Conservation (phyloP, 92 coral and sea anemone genomes). For the Pocillopora meandrina region DNA sequence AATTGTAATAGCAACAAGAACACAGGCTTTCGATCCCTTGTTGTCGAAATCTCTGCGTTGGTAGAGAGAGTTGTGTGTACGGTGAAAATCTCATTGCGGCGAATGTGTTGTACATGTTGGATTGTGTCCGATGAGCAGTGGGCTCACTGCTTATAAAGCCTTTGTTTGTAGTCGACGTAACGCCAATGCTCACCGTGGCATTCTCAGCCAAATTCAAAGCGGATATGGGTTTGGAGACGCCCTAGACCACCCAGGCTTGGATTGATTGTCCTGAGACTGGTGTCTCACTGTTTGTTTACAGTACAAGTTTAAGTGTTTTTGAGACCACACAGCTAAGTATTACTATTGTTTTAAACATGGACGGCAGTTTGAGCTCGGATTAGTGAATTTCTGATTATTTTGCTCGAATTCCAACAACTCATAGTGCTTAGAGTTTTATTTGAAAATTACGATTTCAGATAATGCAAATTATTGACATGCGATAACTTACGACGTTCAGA, state of each 20-base stretch:
- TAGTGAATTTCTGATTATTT: conserved; percentile 32
- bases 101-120: conserved; percentile 18
- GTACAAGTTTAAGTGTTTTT: conserved; percentile 63
- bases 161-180: neutral
- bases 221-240: conserved; percentile 48
- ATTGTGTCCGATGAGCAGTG: neutral
- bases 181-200: conserved; percentile 29
- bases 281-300: conserved; percentile 72
- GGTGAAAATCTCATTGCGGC: conserved; percentile 26
- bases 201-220: conserved; percentile 40
- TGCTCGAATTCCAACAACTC: conserved; percentile 8
- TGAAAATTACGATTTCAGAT: conserved; percentile 9
- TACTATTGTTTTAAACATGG: conserved; percentile 29
- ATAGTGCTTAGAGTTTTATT: conserved; percentile 8
- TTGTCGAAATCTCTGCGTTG: conserved; percentile 23
- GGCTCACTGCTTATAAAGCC: neutral
- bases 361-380: conserved; percentile 38
- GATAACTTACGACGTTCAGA: neutral
- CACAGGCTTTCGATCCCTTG: conserved; percentile 16
- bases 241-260: conserved; percentile 33
- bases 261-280: conserved; percentile 24
- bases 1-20: conserved; percentile 41
- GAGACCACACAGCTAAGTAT: conserved; percentile 62
- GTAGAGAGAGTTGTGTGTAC: conserved; percentile 2
- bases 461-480: conserved; percentile 11